phyloP scores from a whole-genome alignment of 2,113 vertebrate genomes.

The Pseudopodoces humilis region DNA sequence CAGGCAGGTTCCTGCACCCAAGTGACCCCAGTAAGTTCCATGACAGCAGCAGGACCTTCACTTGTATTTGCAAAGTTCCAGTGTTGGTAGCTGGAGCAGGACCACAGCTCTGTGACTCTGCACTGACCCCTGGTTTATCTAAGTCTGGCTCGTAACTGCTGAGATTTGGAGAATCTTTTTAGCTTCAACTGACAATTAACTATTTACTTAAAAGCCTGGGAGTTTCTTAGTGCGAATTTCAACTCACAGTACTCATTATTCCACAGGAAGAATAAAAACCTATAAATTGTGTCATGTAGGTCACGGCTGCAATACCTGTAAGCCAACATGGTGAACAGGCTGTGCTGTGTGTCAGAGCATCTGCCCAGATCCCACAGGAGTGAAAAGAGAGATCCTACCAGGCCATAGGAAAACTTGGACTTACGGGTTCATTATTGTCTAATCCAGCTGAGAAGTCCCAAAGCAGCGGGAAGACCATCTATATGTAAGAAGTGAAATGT shows the following conservation, averaged over 20 bases:
- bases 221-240: neutral
- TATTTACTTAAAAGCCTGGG: neutral
- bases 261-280: neutral
- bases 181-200: neutral
- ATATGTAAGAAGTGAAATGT: accelerated
- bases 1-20: neutral
- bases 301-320: neutral
- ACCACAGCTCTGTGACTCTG: neutral
- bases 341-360: neutral
- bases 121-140: neutral
- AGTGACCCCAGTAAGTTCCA: neutral
- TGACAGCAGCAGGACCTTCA: neutral
- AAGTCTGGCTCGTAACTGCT: neutral
- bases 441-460: neutral
- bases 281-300: neutral
- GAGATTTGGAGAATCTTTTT: neutral
- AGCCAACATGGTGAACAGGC: neutral
- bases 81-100: neutral
- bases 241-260: neutral
- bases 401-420: neutral
- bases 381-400: neutral
- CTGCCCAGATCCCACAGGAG: neutral
- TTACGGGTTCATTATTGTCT: neutral
- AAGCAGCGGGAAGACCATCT: neutral
- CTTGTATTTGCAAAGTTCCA: neutral